Evolutionary conservation across 2,888 invertebrate species (phyloP), one percentile per base, ranked within the genome.

Genomic region (Lycophotia porphyrea): DNA sequence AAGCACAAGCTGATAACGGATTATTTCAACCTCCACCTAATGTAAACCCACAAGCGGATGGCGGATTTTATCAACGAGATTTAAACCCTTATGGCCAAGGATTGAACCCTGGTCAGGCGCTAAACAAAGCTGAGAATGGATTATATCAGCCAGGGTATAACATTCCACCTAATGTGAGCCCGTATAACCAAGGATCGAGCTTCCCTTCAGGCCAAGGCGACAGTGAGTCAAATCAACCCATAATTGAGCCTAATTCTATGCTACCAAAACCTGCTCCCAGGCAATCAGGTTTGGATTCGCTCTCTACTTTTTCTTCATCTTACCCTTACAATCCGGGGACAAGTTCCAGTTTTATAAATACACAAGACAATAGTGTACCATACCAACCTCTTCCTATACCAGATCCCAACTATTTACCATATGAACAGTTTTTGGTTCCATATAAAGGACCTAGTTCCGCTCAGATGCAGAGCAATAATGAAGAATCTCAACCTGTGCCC

Each of bases 1-100:
- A 87, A 65, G 61, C 78, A 24, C 75, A 80, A 68, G 69, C 69
- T 42, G 71, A 82, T 61, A 74, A 31, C 47, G 73, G 81, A 71
- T 34, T 74, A 27, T 71, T 55, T 39, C 58, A 75, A 75, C 52
- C 49, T 63, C 39, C 58, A 52, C 52, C 70, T 67, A 60, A 61
- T 72, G 11, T 9, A 2, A 76, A 55, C 13, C 52, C 36, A 78
- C 70, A 52, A 44, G 11, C 52, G 21, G 52, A 76, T 63, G 52
- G 36, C 64, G 63, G 52, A 34, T 15, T 39, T 36, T 71, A 76
- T 63, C 78, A 71, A 71, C 70, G 61, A 55, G 78, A 78, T 36
- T 70, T 52, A 49, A 77, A 77, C 11, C 61, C 49, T 8, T 71
- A 63, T n/a, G 47, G 39, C n/a, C 78, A 52, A 52, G 63, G 21